Evolutionary conservation across 2,113 vertebrate genomes (phyloP), one percentile per base, ranked within the genome.

Genomic region (Saccopteryx bilineata): DNA sequence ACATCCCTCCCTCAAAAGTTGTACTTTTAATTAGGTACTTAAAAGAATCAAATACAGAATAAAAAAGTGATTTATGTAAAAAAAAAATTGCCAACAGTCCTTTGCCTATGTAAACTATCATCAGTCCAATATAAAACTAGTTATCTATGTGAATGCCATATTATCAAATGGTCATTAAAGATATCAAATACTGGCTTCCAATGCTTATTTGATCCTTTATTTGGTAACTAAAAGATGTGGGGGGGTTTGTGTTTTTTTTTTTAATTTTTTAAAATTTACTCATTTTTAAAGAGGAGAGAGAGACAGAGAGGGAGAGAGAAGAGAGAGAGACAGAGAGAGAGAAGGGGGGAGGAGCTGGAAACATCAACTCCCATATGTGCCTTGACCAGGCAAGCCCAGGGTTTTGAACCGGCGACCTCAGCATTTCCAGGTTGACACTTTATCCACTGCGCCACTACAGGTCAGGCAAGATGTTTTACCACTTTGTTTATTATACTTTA

Each of bases 121-220:
- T 14, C 28, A 96, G 31, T 76, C 39, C 48, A 83, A 46, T 68
- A 88, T 4, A 52, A 85, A 84, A 85, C 74, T 58, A 82, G 31
- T 78, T 69, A 84, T 74, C n/a, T 81, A 58, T 28, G 9, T 78
- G 65, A 91, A 78, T 75, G 13, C 18, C 71, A 52, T 90, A 26
- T 68, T 94, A 75, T 76, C 81, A 91, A 90, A 85, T 94, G 52
- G 83, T 87, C 76, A 18, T 90, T 39, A 39, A 39, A 65, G 48
- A 48, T 95, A 54, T 19, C 69, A 95, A 65, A 95, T 71, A 33
- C 74, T 75, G 18, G 33, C 28, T 94, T 90, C 13, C 33, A 80
- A 5, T 90, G 39, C 63, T 94, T 69, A 68, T 76, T 78, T 87
- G 74, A 79, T 87, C n/a, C 23, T 79, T 93, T 95, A 88, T 71